These are phyloP conservation scores for Sphenopsis melanotis DNA, from an alignment of 2,797 vertebrate genomes.

Conservation along the genomic window DNA sequence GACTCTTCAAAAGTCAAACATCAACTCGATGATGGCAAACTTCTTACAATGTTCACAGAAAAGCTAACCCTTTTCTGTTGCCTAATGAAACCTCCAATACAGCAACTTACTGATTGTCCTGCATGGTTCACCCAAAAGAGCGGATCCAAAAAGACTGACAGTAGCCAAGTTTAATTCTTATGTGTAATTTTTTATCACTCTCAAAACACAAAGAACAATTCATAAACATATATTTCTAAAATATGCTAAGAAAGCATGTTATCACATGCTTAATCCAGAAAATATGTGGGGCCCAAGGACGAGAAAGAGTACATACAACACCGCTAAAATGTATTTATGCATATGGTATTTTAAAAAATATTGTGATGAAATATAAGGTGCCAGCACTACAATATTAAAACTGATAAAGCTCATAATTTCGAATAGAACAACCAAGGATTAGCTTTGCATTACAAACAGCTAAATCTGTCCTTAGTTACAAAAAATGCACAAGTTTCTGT, in stretches of 20 bases:
- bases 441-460: neutral
- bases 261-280: neutral
- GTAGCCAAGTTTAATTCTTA: neutral
- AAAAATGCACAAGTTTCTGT: neutral
- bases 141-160: neutral
- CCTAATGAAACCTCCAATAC: neutral
- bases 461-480: neutral
- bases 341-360: neutral
- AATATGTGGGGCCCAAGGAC: neutral
- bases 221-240: neutral
- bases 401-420: neutral
- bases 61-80: neutral
- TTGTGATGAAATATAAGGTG: neutral
- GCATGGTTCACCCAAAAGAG: neutral
- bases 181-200: neutral
- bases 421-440: neutral
- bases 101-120: neutral
- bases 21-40: neutral
- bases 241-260: neutral
- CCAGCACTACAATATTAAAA: neutral
- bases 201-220: conserved; percentile 1
- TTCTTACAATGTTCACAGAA: neutral
- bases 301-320: neutral
- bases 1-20: neutral
- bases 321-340: neutral